Evolutionary conservation across 2,797 vertebrate genomes (phyloP).

Genomic region (Distichodus sexfasciatus): DNA sequence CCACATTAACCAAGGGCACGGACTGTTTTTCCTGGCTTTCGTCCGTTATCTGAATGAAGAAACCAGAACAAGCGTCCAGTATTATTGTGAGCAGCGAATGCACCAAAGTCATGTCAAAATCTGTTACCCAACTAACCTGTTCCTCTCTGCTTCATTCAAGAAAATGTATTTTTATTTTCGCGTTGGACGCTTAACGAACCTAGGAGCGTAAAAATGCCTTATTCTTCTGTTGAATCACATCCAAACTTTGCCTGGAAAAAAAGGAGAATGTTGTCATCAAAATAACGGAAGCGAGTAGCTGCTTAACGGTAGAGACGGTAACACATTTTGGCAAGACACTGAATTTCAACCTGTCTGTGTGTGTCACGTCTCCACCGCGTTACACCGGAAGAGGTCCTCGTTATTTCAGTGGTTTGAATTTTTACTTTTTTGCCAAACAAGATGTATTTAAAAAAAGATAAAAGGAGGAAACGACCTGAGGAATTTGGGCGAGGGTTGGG

Average conservation of each 20-base stretch:
- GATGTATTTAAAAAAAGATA: conserved; percentile 31
- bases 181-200: neutral
- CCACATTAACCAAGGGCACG: conserved; percentile 7
- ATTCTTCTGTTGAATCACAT: conserved; percentile 10
- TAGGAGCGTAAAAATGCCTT: conserved; percentile 36
- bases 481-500: conserved; percentile 54
- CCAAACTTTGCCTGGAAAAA: conserved; percentile 5
- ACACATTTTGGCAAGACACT: conserved; percentile 46
- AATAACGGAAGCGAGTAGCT: conserved; percentile 19
- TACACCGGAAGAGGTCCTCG: conserved; percentile 51
- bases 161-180: neutral
- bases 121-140: conserved; percentile 6
- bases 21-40: conserved; percentile 21
- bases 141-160: neutral
- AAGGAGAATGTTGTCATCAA: conserved; percentile 1
- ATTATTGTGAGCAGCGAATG: neutral
- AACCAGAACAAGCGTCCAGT: neutral
- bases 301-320: conserved; percentile 46
- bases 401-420: conserved; percentile 67
- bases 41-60: neutral
- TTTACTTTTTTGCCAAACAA: conserved; percentile 71
- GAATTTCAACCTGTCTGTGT: conserved; percentile 50
- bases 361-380: conserved; percentile 44
- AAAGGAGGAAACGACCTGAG: conserved; percentile 58
- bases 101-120: conserved; percentile 6